Evolutionary conservation across 2,888 invertebrate species (phyloP).

Genomic region (Diploptera punctata): DNA sequence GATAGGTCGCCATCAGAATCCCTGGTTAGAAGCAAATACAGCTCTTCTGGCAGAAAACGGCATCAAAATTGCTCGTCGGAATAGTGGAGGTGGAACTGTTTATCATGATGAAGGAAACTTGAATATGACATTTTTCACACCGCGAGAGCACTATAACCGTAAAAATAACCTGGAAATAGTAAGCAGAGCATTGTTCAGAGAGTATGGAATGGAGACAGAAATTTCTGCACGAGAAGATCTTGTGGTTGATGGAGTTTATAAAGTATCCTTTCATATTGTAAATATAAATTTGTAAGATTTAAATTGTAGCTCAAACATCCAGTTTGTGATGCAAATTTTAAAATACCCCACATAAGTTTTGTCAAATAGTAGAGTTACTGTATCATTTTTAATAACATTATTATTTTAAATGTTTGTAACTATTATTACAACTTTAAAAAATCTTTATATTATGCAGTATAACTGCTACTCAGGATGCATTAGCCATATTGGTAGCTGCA

Average conservation of each 20-base stretch:
- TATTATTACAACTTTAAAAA: too few species aligned
- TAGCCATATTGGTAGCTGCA: too few species aligned
- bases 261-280: conserved; percentile 67
- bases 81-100: conserved; percentile 95
- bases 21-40: conserved; percentile 91
- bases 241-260: conserved; percentile 75
- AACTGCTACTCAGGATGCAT: too few species aligned
- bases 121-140: conserved; percentile 91
- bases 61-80: conserved; percentile 83
- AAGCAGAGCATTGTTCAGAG: conserved; percentile 78
- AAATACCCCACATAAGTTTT: too few species aligned
- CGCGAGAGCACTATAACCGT: conserved; percentile 82
- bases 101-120: conserved; percentile 95
- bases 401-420: too few species aligned
- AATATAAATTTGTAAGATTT: too few species aligned
- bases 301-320: too few species aligned
- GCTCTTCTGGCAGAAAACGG: conserved; percentile 68
- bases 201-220: conserved; percentile 78
- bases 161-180: conserved; percentile 88
- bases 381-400: too few species aligned
- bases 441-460: too few species aligned
- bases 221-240: conserved; percentile 89
- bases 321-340: too few species aligned
- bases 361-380: too few species aligned
- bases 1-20: conserved; percentile 96